phyloP scores from a whole-genome alignment of 2,888 invertebrate species.

The Abrostola triplasia region DNA sequence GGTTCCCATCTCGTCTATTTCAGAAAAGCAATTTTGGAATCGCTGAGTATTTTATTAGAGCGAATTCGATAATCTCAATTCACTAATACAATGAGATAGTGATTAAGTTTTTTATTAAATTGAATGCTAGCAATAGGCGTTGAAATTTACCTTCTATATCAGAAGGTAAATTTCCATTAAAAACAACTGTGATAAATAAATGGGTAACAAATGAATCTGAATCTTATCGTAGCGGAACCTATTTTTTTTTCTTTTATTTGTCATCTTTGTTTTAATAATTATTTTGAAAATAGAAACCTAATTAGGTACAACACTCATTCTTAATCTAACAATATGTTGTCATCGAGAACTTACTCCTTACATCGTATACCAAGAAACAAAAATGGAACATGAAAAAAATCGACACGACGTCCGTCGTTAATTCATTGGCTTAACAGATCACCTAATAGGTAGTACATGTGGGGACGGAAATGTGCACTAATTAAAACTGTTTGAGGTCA shows the following conservation, averaged over 20 bases:
- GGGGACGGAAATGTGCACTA: slow-evolving; percentile 58
- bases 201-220: no score
- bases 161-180: no score
- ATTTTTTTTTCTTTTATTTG: no score
- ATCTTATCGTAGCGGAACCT: no score
- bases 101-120: slow-evolving; percentile 1
- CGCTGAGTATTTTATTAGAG: slow-evolving; percentile 30
- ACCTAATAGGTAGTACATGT: slow-evolving; percentile 31
- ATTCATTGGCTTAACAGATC: slow-evolving; percentile 47
- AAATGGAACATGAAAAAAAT: slow-evolving; percentile 14
- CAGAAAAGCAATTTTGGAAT: slow-evolving; percentile 45
- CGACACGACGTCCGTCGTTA: slow-evolving; percentile 32
- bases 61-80: slow-evolving; percentile 2
- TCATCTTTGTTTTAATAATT: no score
- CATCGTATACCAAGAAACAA: background rate
- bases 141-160: no score
- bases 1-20: slow-evolving; percentile 58
- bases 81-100: background rate
- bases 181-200: no score
- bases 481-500: slow-evolving; percentile 65
- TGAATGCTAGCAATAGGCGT: background rate
- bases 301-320: no score
- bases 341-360: background rate
- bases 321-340: no score
- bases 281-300: no score